phyloP scores from a whole-genome alignment of 2,113 vertebrate species.

The Nesogale talazaci region DNA sequence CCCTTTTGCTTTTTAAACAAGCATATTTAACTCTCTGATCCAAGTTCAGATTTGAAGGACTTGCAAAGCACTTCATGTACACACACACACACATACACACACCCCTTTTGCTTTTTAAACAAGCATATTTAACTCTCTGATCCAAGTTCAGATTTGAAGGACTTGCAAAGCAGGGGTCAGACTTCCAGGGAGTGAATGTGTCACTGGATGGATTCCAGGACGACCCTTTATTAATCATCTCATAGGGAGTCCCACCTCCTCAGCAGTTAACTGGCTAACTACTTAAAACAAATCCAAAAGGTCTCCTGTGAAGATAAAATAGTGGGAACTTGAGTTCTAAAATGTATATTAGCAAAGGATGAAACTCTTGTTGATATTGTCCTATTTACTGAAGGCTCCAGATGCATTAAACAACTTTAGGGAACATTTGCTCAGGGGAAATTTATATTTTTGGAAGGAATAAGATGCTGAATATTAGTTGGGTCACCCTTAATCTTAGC shows the following conservation, averaged over 20 bases:
- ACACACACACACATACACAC: no score
- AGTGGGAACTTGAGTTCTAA: not conserved
- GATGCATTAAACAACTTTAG: not conserved
- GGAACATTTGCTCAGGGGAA: conserved; percentile 19
- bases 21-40: not conserved
- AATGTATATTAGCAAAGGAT: conserved; percentile 15
- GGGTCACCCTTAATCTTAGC: not conserved
- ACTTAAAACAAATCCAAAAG: not conserved
- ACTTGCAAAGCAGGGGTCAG: not conserved
- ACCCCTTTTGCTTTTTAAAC: no score
- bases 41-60: not conserved
- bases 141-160: not conserved
- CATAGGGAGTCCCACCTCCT: not conserved
- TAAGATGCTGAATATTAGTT: conserved; percentile 48
- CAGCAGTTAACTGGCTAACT: not conserved
- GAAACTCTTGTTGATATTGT: conserved; percentile 3
- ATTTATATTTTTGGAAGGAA: conserved; percentile 7
- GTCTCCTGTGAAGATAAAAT: not conserved
- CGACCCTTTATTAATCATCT: not conserved
- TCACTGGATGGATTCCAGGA: not conserved
- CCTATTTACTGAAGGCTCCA: conserved; percentile 26
- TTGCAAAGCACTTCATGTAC: no score
- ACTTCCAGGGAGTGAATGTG: not conserved
- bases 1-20: no score
- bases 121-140: not conserved